Base-by-base conservation (phyloP, 2,113 vertebrate genomes). In the Forbesichthys agassizii region DNA sequence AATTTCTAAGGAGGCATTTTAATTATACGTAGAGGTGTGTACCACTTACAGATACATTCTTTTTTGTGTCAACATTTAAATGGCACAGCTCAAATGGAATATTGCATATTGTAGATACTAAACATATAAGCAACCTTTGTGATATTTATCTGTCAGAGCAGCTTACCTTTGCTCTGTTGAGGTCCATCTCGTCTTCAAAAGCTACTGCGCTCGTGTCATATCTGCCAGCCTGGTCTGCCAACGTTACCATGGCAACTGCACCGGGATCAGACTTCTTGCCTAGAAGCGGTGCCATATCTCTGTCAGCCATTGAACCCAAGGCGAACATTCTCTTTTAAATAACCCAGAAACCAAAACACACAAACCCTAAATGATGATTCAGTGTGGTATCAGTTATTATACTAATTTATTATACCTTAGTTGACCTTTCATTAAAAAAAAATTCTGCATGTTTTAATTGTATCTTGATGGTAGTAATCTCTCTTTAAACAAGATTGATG, bases 161-260 rank as follows among this genome's bases (percentile, higher is more conserved):
- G 27, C 18, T 51, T 64, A 53, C 7, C 12, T 66, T 74, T 57
- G 64, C 16, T 48, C 7, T 69, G 49, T 61, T 55, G 61, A 55
- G 78, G 14, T 48, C 4, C 33, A 56, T 56, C 14, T 75, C 53
- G 64, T 79, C 73, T 62, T 56, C 46, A 59, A 11, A 5, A 42
- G 46, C 56, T 62, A 76, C 78, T 27, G 16, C 82, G 69, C 56
- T 20, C 53, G 8, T n/a, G 13, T 8, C 53, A 55, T 16, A 27
- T 20, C 16, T 53, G 52, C 71, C 64, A 69, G 67, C 46, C 36
- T 36, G 36, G 64, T 65, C 57, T 80, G 68, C 70, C 76, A 75
- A 55, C 61, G 84, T 88, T 87, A 64, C 88, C 71, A 88, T 86
- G 63, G 86, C 70, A 85, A 86, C 85, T 60, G 73, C 5, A 27